Base-by-base conservation (phyloP, 2,113 vertebrate species). In the Platanista minor region DNA sequence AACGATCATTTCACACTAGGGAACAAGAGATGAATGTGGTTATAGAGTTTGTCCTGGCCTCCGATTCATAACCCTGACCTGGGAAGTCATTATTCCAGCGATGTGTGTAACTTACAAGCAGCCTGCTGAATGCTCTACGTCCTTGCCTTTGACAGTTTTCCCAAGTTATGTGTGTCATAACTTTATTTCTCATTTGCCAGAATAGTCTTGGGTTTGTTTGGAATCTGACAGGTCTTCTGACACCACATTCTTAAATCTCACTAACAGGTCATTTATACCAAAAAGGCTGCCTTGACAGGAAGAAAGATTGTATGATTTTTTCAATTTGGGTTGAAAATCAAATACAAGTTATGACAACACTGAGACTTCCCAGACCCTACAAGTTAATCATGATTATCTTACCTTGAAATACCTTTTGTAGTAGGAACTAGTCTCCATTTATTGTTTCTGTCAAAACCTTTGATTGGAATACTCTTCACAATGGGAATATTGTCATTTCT, bases 271-370 rank as follows among this genome's bases (percentile, higher is more conserved):
- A 62, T 94, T 81, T 96, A 46, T 81, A 78, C 41, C 12, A 33
- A n/a, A 97, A 92, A 92, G 54, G 14, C 41, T 25, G 52, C 57
- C 91, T 93, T 97, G 89, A 74, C 29, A 86, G 97, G 91, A 98
- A 89, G 77, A 74, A 64, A 88, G 69, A 78, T 31, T 20, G 14
- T 69, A 61, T 64, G 41, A 75, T 85, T 80, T 85, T 80, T 95
- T 92, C 95, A 85, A 25, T 81, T 93, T 82, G 66, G n/a, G 91
- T 84, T 97, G 96, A 81, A 97, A 97, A 94, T 87, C 0, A 8
- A 86, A 92, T 49, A 69, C 39, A 59, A 87, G 64, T 59, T 84
- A 23, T 52, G 87, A 80, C 36, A 72, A 71, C 39, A 61, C 10
- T 1, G 46, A 96, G 49, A 43, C 64, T 89, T 88, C 72, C 33